Percentiles rank a stretch among this genome's conserved stretches.
phyloP scores from a whole-genome alignment of 2,113 vertebrate species.

The Alaudala cheleensis region DNA sequence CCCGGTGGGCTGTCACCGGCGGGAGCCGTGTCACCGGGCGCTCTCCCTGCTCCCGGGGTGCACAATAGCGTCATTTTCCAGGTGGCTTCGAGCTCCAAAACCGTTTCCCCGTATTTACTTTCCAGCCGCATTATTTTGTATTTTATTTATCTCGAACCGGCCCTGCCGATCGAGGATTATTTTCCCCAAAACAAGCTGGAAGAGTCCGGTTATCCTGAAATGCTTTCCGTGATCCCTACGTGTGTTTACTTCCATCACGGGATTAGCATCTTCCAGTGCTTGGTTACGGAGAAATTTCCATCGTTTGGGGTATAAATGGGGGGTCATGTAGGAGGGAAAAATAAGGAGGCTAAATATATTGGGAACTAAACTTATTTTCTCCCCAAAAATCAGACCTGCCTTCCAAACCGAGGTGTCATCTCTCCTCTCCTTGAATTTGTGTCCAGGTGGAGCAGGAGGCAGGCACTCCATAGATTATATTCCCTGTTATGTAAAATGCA shows the following conservation, averaged over 20 bases:
- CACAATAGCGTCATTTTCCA: constrained; percentile 38
- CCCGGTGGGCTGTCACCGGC: constrained; percentile 35
- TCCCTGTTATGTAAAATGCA: constrained; percentile 46
- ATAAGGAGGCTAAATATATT: not conserved
- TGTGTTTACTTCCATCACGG: constrained; percentile 20
- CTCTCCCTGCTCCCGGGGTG: not conserved
- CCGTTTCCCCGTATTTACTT: not conserved
- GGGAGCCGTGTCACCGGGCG: not conserved
- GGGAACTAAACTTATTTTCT: not conserved
- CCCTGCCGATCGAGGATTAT: not conserved
- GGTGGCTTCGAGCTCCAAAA: not conserved
- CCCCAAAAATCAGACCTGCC: not conserved
- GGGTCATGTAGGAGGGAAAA: not conserved
- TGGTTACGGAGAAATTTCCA: not conserved
- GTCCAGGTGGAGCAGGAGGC: not conserved
- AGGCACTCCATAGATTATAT: not conserved
- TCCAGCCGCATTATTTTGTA: not conserved
- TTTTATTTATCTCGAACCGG: not conserved
- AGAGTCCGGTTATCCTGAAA: not conserved
- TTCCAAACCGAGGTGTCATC: not conserved
- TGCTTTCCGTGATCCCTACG: not conserved
- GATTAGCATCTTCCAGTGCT: not conserved
- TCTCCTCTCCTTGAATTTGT: not conserved
- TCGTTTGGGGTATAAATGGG: not conserved
- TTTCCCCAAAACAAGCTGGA: not conserved